Percentiles rank a stretch among this genome's conserved stretches.
Conservation (phyloP, 2,113 vertebrate species). For the Bos taurus region DNA sequence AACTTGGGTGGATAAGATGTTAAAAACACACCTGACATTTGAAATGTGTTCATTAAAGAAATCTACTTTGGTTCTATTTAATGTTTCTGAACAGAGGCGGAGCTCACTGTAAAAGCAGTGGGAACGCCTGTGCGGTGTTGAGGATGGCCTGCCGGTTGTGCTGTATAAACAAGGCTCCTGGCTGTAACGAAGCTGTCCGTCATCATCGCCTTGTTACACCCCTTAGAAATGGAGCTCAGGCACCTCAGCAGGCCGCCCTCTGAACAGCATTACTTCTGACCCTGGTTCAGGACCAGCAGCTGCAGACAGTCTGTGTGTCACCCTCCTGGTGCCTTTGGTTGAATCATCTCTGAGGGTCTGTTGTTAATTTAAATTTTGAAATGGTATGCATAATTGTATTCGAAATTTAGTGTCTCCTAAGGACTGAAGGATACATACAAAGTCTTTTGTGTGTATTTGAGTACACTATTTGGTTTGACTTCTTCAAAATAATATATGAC, state of each 20-base stretch:
- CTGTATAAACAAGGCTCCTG: not conserved
- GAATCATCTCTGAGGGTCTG: not conserved
- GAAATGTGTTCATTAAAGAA: not conserved
- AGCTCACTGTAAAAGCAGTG: not conserved
- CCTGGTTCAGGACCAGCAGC: rapidly evolving
- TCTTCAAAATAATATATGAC: not conserved
- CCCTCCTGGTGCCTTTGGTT: rapidly evolving
- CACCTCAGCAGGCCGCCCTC: rapidly evolving
- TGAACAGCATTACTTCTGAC: not conserved
- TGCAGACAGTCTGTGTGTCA: rapidly evolving
- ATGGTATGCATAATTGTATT: not conserved
- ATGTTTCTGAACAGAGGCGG: not conserved
- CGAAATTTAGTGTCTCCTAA: not conserved
- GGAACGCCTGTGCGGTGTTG: not conserved
- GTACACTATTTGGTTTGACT: not conserved
- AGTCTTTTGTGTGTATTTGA: not conserved
- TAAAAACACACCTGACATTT: not conserved
- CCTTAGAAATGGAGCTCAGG: not conserved
- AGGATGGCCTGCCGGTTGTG: not conserved
- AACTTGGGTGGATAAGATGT: not conserved
- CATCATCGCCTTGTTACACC: rapidly evolving
- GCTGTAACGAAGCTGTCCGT: rapidly evolving
- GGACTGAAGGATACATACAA: not conserved
- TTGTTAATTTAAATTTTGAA: not conserved
- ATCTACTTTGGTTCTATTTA: not conserved